Base-by-base conservation (phyloP, 2,888 invertebrate species). In the Clanis bilineata region DNA sequence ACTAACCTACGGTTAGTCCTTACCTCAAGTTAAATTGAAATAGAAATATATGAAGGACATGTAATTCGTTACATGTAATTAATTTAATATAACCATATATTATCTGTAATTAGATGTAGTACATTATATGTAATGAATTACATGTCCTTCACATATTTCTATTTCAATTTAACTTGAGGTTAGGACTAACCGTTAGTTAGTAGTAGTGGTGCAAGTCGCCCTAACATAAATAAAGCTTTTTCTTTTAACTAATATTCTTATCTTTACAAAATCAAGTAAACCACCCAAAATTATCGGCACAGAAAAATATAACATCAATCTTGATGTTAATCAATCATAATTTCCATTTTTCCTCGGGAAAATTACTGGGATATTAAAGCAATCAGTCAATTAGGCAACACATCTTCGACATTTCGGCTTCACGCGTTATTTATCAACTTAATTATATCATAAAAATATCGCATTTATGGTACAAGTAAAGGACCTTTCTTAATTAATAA, bases 301-400 rank as follows among this genome's bases (percentile, higher is more conserved):
- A 68, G 59, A 69, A 72, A 68, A 72, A 68, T 70, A 66, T 60
- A 68, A 68, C 70, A 63, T 62, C 63, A 47, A 57, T 62, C 23
- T 41, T 59, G 64, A 64, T 10, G 41, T 59, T 60, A 66, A 64
- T 62, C 51, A 38, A 62, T 62, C 59, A 62, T 61, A 62, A 66
- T 69, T 65, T 59, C 43, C 57, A 72, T 72, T 70, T 70, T 70
- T 62, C 57, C 44, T 57, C 45, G 18, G 56, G 41, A 60, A 71
- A 64, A 28, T 57, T 57, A 51, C 41, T 22, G 43, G 64, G 61
- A 51, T 38, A 45, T 25, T 45, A n/a, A 45, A 47, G 47, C 69
- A 64, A 70, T 70, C 73, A 66, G 63, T 70, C 71, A 71, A 73
- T 73, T 73, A 70, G 57, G 62, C 47, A 62, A 69, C 64, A 71